These are phyloP conservation scores for Crenuchus spilurus DNA, from an alignment of 2,797 vertebrate species.

Conservation along the genomic window DNA sequence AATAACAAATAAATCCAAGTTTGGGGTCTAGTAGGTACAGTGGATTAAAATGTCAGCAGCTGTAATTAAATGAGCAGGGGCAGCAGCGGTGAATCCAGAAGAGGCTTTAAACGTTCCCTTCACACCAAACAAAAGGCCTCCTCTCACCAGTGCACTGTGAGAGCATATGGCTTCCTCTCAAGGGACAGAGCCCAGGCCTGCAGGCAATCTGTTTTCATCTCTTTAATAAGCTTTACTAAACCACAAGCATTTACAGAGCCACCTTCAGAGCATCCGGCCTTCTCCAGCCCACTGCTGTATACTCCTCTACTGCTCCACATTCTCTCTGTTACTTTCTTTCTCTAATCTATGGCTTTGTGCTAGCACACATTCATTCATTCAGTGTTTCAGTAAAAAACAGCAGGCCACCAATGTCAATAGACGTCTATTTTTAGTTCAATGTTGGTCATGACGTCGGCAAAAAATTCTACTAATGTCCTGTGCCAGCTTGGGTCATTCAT, in stretches of 20 bases:
- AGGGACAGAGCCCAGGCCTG: conserved; percentile 4
- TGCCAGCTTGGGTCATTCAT: no score
- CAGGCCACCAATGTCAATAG: no score
- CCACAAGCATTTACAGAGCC: not conserved
- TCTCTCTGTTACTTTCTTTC: not conserved
- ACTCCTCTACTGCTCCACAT: not conserved
- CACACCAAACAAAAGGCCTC: not conserved
- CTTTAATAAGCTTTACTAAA: conserved; percentile 29
- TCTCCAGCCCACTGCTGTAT: no score
- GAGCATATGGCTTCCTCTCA: conserved; percentile 29
- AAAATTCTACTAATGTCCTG: no score
- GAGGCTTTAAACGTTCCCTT: conserved; percentile 8
- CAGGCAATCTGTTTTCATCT: conserved; percentile 28
- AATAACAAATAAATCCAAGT: conserved; percentile 19
- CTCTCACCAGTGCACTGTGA: not conserved
- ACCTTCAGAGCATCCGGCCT: conserved; percentile 2
- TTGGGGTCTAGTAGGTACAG: not conserved
- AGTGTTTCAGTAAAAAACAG: no score
- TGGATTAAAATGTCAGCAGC: conserved; percentile 26
- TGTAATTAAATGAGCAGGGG: conserved; percentile 24
- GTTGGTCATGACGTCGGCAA: no score
- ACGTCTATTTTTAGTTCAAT: no score
- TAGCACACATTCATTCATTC: no score
- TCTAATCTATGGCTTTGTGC: no score
- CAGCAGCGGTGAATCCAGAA: not conserved